These are phyloP conservation scores for Plebejus anna DNA, from an alignment of 2,888 invertebrate genomes.

Conservation along the genomic window DNA sequence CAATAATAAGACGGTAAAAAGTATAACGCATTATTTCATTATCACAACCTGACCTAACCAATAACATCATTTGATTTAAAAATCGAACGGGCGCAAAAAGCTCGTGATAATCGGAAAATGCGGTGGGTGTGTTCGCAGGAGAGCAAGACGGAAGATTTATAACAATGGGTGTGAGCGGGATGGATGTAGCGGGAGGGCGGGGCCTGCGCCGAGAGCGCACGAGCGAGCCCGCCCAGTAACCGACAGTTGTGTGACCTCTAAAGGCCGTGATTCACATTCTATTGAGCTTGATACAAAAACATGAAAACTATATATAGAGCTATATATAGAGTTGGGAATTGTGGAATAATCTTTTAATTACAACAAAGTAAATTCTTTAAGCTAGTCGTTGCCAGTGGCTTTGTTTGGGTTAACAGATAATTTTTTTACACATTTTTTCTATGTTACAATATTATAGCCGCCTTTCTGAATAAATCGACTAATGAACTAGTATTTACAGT, in stretches of 20 bases:
- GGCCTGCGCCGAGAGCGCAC: slow-evolving; percentile 56
- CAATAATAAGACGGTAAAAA: neutral
- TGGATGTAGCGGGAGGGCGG: slow-evolving; percentile 56
- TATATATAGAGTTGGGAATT: neutral
- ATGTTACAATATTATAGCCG: no score
- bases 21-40: neutral
- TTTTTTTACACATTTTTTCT: no score
- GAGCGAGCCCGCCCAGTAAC: slow-evolving; percentile 70
- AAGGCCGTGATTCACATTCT: slow-evolving; percentile 45
- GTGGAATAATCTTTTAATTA: neutral
- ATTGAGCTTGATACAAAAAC: slow-evolving; percentile 41
- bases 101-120: slow-evolving; percentile 65
- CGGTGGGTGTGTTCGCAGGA: slow-evolving; percentile 34
- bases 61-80: slow-evolving; percentile 51
- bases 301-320: neutral
- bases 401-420: no score
- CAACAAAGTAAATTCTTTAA: neutral
- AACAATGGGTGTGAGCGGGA: slow-evolving; percentile 46
- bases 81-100: slow-evolving; percentile 50
- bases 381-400: no score
- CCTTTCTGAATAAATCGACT: no score
- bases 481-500: no score
- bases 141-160: slow-evolving; percentile 49
- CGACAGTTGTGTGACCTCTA: slow-evolving; percentile 39
- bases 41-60: slow-evolving; percentile 3